Evolutionary conservation across 2,888 invertebrate species (phyloP), one percentile per base, ranked within the genome.

Genomic region (Spilosoma lubricipeda): DNA sequence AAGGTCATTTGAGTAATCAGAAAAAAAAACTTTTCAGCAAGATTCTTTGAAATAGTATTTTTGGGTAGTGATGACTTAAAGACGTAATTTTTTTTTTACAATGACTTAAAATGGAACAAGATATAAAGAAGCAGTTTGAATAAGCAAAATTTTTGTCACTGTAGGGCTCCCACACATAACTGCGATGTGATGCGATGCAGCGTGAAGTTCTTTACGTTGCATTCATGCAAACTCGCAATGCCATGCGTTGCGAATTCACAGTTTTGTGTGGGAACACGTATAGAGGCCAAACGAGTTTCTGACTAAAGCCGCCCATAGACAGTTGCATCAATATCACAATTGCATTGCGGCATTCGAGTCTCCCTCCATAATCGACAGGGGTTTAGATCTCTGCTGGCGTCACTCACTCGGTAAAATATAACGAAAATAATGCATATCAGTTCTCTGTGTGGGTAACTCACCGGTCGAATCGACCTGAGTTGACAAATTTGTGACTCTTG

Each of bases 41-140:
- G 66, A 27, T 36, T 45, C 52, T 20, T 70, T 68, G 72, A n/a
- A 13, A 76, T 75, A 77, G 77, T 77, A 52, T 79, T 71, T 73
- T 11, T n/a, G 13, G 48, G 72, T 15, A 75, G 72, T 81, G 83
- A 81, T 82, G 73, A 73, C 48, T 70, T 23, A 27, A 8, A 48
- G 5, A 68, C 75, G 75, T 64, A 18, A 18, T 63, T 36, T 56
- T 45, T 13, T n/a, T 42, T 36, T 3, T 56, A 56, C 23, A 27
- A 63, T 1, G 23, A 52, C 52, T 18, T 63, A 15, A 63, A 15
- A 27, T 30, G 4, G 27, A 27, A 4, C 5, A 59, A 15, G n/a
- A 11, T 56, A 11, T 56, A 20, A 20, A 20, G 48, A 48, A 1
- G 48, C 23, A 23, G 48, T 48, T 48, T 48, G 48, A 48, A 48